phyloP scores from a whole-genome alignment of 2,888 invertebrate genomes.

The Idaea biselata region DNA sequence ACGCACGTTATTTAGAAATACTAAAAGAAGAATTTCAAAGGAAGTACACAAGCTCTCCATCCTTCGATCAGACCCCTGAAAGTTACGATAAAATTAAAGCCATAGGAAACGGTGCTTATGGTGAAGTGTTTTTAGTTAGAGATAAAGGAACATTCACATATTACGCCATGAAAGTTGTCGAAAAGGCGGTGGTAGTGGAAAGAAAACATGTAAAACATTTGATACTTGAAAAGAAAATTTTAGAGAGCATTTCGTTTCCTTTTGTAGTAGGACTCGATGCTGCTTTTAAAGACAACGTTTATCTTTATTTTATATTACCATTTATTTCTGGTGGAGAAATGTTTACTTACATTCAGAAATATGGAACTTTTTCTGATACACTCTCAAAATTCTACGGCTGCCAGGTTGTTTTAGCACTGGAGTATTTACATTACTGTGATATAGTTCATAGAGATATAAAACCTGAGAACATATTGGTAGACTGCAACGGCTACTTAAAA shows the following conservation, averaged over 20 bases:
- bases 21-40: slow-evolving; percentile 57
- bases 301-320: slow-evolving; percentile 91
- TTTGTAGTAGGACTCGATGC: slow-evolving; percentile 90
- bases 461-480: slow-evolving; percentile 93
- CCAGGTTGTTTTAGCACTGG: slow-evolving; percentile 92
- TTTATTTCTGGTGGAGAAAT: slow-evolving; percentile 92
- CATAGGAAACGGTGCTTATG: slow-evolving; percentile 94
- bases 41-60: slow-evolving; percentile 38
- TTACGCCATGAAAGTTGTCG: slow-evolving; percentile 94
- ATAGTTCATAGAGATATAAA: slow-evolving; percentile 94
- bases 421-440: slow-evolving; percentile 93
- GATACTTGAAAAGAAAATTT: slow-evolving; percentile 91
- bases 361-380: slow-evolving; percentile 84
- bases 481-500: slow-evolving; percentile 87
- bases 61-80: slow-evolving; percentile 42
- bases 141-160: slow-evolving; percentile 83
- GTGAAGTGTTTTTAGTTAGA: slow-evolving; percentile 88
- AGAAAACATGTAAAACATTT: slow-evolving; percentile 94
- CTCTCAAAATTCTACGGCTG: slow-evolving; percentile 92
- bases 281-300: slow-evolving; percentile 91
- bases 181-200: slow-evolving; percentile 92
- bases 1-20: slow-evolving; percentile 58
- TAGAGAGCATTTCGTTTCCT: slow-evolving; percentile 91
- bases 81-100: slow-evolving; percentile 88
- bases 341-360: slow-evolving; percentile 86